Evolutionary conservation across 2,888 invertebrate species (phyloP), one percentile per base, ranked within the genome.

Genomic region (Agrochola macilenta): DNA sequence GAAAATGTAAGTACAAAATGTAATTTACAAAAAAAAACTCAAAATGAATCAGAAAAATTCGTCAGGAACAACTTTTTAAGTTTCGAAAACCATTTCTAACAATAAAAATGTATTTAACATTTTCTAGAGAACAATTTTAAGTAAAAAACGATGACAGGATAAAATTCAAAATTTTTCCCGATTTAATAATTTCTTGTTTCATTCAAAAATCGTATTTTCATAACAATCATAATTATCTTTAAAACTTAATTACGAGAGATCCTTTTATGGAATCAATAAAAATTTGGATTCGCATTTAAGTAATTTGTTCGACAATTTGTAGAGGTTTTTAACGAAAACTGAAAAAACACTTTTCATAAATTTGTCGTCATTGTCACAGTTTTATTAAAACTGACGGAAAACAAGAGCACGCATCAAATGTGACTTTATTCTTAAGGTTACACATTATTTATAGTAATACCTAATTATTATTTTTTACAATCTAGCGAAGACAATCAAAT

Each of bases 161-260:
- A 80, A 87, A 89, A 88, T 88, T 88, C 78, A 83, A 84, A 89
- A 89, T 88, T 87, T 85, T 80, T 70, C 87, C 88, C 58, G 80
- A 82, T 76, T 74, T 79, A 74, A 87, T 85, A 86, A 83, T 88
- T 82, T 83, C 81, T 71, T 79, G 79, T 76, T 77, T 81, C 73
- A 76, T 82, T 82, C 76, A 85, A 88, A 87, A 88, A 86, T 79
- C 83, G 88, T 90, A 91, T 89, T 86, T 89, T 89, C 83, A 86
- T 89, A 90, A 90, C 89, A 90, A 89, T 89, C 87, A 90, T 88
- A 90, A 89, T 88, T 89, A 91, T 87, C 89, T 91, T 89, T 90
- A 92, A 86, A 93, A 93, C 92, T 93, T 93, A 94, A 93, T 90
- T 88, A 90, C 89, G 90, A 92, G 93, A 93, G 93, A 93, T 93